Percentiles rank a stretch among this genome's conserved stretches.
Conservation (phyloP, 1,140 invertebrate species). For the Nomia melanderi region DNA sequence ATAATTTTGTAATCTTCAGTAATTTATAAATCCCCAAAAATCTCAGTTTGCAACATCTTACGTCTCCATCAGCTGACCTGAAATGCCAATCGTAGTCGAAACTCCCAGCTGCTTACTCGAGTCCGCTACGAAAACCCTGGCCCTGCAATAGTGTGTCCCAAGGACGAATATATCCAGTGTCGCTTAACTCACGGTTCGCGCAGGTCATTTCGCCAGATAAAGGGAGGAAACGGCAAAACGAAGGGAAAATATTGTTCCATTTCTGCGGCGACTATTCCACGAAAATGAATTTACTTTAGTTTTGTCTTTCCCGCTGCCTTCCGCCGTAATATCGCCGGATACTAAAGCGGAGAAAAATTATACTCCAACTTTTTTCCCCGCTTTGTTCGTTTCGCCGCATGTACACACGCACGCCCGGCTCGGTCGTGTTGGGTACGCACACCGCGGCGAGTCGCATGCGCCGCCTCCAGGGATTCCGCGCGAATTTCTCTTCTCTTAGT, state of each 20-base stretch:
- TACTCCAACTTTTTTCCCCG: constrained; percentile 18
- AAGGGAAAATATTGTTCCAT: constrained; percentile 45
- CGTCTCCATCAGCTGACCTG: too few relatives aligned
- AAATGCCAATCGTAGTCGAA: too few relatives aligned
- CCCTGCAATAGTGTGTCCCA: too few relatives aligned
- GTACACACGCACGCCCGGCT: neutral
- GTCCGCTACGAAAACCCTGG: too few relatives aligned
- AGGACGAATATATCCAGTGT: constrained; percentile 38
- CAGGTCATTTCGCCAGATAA: constrained; percentile 21
- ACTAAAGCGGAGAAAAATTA: constrained; percentile 49
- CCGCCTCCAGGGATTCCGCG: constrained; percentile 5
- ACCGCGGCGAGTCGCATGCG: neutral
- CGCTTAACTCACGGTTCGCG: constrained; percentile 30
- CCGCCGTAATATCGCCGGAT: constrained; percentile 38
- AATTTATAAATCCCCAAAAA: too few relatives aligned
- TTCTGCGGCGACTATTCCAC: constrained; percentile 27
- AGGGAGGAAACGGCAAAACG: neutral
- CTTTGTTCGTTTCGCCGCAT: constrained; percentile 17
- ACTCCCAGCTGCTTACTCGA: too few relatives aligned
- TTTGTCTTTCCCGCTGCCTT: constrained; percentile 8
- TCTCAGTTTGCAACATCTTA: too few relatives aligned
- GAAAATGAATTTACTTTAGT: constrained; percentile 46
- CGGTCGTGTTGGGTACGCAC: too few relatives aligned
- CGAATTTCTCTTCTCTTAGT: constrained; percentile 41
- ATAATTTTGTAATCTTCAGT: too few relatives aligned